These are phyloP conservation scores for Cetonia aurata DNA, from an alignment of 2,888 invertebrate genomes.

Conservation along the genomic window DNA sequence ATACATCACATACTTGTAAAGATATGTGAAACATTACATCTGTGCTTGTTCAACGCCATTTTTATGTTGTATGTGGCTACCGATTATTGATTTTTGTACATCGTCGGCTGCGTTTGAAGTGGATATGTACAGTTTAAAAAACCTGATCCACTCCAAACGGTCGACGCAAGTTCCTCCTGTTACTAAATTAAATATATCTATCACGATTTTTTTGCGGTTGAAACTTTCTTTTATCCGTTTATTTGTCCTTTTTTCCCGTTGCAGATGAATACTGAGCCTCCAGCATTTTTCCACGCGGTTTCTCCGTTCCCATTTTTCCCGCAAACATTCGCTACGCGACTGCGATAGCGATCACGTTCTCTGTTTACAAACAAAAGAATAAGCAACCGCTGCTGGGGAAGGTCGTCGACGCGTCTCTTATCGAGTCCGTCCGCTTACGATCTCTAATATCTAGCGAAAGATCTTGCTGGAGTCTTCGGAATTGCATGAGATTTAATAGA, in stretches of 20 bases:
- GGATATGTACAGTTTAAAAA: too few species aligned
- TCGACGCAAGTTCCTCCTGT: too few species aligned
- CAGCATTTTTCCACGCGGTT: slow-evolving; percentile 10
- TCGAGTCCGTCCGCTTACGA: slow-evolving; percentile 5
- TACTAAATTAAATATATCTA: background rate
- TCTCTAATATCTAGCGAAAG: slow-evolving; percentile 1
- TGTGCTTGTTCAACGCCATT: too few species aligned
- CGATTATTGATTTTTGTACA: too few species aligned
- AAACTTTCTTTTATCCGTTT: background rate
- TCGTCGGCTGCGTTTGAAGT: too few species aligned
- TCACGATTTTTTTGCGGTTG: background rate
- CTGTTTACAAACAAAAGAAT: slow-evolving; percentile 38
- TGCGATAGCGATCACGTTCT: slow-evolving; percentile 27
- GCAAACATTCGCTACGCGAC: background rate
- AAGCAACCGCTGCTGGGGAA: slow-evolving; percentile 5
- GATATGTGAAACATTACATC: too few species aligned
- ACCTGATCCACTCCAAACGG: too few species aligned
- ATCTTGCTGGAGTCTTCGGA: too few species aligned
- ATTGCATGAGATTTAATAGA: too few species aligned
- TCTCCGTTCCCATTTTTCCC: slow-evolving; percentile 15
- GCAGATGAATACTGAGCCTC: slow-evolving; percentile 7
- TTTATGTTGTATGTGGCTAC: too few species aligned
- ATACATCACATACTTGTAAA: too few species aligned
- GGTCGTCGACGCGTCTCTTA: slow-evolving; percentile 30
- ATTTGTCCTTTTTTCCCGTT: background rate